phyloP scores from a whole-genome alignment of 2,797 vertebrate genomes.

The Tauraco hartlaubi region DNA sequence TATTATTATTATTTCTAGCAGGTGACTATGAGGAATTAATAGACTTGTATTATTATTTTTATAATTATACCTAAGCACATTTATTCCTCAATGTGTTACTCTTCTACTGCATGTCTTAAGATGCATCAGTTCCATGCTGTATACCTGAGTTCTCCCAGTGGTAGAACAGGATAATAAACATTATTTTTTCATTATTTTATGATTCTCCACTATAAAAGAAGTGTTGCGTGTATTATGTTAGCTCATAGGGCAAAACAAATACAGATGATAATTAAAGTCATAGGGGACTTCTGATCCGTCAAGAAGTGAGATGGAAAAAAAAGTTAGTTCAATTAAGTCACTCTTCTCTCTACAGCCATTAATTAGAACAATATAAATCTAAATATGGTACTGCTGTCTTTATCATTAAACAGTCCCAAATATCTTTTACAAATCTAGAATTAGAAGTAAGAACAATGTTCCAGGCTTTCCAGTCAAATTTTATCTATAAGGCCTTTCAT shows the following conservation, averaged over 20 bases:
- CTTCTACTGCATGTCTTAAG: background rate
- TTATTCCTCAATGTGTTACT: background rate
- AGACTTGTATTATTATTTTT: background rate
- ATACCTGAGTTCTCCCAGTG: background rate
- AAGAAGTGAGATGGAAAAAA: background rate
- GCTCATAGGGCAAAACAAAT: background rate
- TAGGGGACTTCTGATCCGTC: background rate
- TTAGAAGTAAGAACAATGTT: background rate
- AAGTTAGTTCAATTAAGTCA: background rate
- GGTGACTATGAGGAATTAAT: background rate
- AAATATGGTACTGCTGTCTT: background rate
- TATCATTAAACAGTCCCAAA: background rate
- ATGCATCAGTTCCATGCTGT: background rate
- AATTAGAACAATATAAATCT: background rate
- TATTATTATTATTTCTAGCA: background rate
- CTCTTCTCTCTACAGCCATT: background rate
- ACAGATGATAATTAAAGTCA: background rate
- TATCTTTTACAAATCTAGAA: background rate
- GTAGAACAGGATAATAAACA: background rate
- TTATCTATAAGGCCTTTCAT: background rate
- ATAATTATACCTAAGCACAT: background rate
- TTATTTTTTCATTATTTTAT: background rate
- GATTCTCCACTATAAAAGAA: background rate
- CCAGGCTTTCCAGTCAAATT: background rate
- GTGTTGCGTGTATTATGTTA: background rate